Evolutionary conservation across 1,140 invertebrate genomes (phyloP).

Genomic region (Anthonomus grandis): DNA sequence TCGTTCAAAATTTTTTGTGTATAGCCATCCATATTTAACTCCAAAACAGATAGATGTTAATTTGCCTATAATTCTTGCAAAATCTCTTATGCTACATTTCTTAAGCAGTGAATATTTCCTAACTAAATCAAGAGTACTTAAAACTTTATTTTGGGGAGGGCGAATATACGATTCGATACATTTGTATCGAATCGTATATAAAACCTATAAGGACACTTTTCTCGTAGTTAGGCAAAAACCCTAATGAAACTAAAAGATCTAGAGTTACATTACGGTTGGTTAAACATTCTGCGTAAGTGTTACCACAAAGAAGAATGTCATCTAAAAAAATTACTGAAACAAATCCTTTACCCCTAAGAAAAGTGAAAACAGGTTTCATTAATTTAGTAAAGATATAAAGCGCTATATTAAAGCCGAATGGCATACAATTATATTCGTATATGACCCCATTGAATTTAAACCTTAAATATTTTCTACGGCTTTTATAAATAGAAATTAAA

Average conservation of each 20-base stretch:
- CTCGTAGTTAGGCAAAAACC: background rate
- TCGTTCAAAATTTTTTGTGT: constrained; percentile 4
- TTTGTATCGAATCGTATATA: background rate
- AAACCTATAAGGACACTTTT: background rate
- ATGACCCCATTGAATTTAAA: constrained; percentile 30
- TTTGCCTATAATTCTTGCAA: background rate
- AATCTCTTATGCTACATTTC: background rate
- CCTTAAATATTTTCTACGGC: constrained; percentile 29
- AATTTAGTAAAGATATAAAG: constrained; percentile 32
- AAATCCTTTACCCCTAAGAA: constrained; percentile 7
- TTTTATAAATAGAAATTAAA: constrained; percentile 23
- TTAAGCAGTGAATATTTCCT: background rate
- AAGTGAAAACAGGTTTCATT: constrained; percentile 10
- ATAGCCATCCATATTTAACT: constrained; percentile 5
- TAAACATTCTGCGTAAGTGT: background rate
- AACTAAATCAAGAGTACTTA: background rate
- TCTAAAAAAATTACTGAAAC: constrained; percentile 15
- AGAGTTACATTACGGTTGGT: background rate
- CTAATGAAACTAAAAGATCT: background rate
- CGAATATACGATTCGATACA: too few relatives aligned
- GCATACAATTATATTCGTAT: constrained; percentile 35
- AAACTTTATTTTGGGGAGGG: background rate
- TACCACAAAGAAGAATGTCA: constrained; percentile 4
- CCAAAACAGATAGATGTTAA: background rate
- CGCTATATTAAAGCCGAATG: constrained; percentile 10